Percentiles rank a stretch among this genome's conserved stretches.
These are phyloP conservation scores for Eristalis tenax DNA, from an alignment of 2,888 invertebrate species.

Conservation along the genomic window DNA sequence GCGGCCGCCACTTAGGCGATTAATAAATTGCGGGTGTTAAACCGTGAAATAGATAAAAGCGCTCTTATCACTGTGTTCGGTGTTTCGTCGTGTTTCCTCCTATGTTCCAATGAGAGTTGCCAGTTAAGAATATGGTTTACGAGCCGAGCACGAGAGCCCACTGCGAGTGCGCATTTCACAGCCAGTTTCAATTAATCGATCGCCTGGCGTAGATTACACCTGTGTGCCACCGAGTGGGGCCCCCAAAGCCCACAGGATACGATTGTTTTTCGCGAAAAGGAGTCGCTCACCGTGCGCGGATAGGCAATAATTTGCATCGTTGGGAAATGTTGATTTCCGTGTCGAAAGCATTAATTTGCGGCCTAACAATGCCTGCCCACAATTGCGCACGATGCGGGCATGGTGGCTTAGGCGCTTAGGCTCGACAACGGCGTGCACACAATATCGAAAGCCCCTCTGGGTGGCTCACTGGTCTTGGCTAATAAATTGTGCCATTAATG, in stretches of 20 bases:
- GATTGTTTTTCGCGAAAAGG: slow-evolving; percentile 47
- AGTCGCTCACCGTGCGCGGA: slow-evolving; percentile 36
- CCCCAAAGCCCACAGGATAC: slow-evolving; percentile 60
- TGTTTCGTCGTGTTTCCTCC: background rate
- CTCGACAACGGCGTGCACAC: background rate
- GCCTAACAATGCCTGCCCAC: slow-evolving; percentile 69
- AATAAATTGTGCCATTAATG: slow-evolving; percentile 70
- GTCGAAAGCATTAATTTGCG: slow-evolving; percentile 71
- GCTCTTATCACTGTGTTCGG: slow-evolving; percentile 33
- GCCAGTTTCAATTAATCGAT: slow-evolving; percentile 66
- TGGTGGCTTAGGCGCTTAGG: background rate
- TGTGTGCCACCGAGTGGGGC: slow-evolving; percentile 26
- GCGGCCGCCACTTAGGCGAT: slow-evolving; percentile 21
- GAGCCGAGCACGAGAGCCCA: too few species aligned
- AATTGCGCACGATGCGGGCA: slow-evolving; percentile 27
- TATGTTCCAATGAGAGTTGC: slow-evolving; percentile 34
- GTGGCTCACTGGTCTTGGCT: slow-evolving; percentile 33
- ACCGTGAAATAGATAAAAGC: slow-evolving; percentile 53
- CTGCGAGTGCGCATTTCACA: background rate
- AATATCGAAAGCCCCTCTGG: slow-evolving; percentile 39
- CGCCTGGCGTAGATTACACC: slow-evolving; percentile 61
- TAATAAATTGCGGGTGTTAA: slow-evolving; percentile 58
- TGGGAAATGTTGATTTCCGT: slow-evolving; percentile 67
- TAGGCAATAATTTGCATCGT: slow-evolving; percentile 69
- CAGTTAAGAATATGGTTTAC: slow-evolving; percentile 14